Conservation (phyloP, 2,797 vertebrate genomes). For the Pangasius djambal region DNA sequence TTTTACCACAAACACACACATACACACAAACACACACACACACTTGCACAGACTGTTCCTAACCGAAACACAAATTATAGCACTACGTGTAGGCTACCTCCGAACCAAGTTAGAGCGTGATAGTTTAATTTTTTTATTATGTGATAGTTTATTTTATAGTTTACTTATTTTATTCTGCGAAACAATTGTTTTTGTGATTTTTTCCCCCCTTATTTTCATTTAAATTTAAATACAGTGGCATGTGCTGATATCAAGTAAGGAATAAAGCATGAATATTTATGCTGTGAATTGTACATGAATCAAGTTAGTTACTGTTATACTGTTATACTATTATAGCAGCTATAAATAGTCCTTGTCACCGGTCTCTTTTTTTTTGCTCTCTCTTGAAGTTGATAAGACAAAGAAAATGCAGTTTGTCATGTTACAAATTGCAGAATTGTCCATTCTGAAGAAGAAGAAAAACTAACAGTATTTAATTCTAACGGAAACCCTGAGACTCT, state of each 20-base stretch:
- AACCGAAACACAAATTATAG: not conserved
- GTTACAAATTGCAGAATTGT: not conserved
- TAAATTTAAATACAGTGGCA: not conserved
- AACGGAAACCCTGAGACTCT: not conserved
- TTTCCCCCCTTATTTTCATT: not conserved
- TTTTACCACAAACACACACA: not conserved
- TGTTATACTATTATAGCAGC: too few species aligned
- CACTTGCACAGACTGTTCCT: not conserved
- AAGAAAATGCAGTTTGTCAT: not conserved
- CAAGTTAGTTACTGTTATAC: not conserved
- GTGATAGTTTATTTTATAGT: not conserved
- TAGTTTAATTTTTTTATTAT: not conserved
- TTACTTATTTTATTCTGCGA: not conserved
- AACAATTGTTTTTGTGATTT: not conserved
- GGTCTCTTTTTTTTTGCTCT: not conserved
- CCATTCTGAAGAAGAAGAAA: not conserved
- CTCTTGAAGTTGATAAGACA: not conserved
- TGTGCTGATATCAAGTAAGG: not conserved
- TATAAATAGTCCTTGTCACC: not conserved
- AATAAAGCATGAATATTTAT: not conserved
- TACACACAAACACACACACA: not conserved
- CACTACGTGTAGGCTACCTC: not conserved
- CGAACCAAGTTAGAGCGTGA: not conserved
- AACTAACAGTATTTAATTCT: not conserved
- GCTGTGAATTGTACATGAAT: not conserved